A percentile compares a stretch with the other conserved stretches of the same genome.
These are phyloP conservation scores for Podarcis lilfordi DNA, from an alignment of 2,797 vertebrate species.

Conservation along the genomic window DNA sequence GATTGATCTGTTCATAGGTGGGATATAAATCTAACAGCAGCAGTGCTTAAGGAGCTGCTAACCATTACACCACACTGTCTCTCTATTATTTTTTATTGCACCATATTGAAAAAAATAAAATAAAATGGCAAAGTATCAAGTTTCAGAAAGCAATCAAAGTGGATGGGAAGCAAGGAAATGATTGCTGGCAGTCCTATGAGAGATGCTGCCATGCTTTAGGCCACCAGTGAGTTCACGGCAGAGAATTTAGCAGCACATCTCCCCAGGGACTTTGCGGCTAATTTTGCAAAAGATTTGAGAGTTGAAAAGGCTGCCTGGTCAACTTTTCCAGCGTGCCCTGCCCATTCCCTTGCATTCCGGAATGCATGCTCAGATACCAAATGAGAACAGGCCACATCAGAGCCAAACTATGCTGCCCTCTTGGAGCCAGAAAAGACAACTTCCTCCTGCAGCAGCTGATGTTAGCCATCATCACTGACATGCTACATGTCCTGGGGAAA, in stretches of 20 bases:
- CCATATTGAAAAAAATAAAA: not conserved
- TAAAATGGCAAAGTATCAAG: not conserved
- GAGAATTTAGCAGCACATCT: not conserved
- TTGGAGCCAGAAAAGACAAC: conserved; percentile 21
- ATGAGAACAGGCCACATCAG: conserved; percentile 25
- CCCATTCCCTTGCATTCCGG: not conserved
- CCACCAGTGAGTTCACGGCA: not conserved
- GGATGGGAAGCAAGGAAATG: not conserved
- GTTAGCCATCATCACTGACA: not conserved
- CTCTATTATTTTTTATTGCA: not conserved
- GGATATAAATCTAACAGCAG: no score
- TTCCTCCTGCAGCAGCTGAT: conserved; percentile 20
- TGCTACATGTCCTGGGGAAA: not conserved
- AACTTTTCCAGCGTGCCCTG: not conserved
- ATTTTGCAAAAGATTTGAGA: not conserved
- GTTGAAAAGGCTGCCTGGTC: not conserved
- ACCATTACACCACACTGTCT: not conserved
- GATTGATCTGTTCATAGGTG: no score
- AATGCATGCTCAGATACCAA: not conserved
- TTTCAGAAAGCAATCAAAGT: not conserved
- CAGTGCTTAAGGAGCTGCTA: not conserved
- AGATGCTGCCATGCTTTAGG: not conserved
- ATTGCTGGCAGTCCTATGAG: not conserved
- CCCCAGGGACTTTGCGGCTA: no score
- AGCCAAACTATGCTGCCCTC: conserved; percentile 44